These are phyloP conservation scores for Romanogobio albipinnatus DNA, from an alignment of 2,113 vertebrate species.

Conservation along the genomic window DNA sequence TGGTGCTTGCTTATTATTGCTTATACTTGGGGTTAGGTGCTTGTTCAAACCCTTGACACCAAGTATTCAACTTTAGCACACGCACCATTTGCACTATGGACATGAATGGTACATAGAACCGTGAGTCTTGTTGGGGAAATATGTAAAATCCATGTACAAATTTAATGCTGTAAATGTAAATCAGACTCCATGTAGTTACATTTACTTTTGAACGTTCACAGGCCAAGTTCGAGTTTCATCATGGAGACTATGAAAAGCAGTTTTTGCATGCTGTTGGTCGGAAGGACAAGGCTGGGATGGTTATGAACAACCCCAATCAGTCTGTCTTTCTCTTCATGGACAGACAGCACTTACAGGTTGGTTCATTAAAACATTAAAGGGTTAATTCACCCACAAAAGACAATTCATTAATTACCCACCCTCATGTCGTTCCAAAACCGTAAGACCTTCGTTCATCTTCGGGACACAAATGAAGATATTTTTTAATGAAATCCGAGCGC, in stretches of 20 bases:
- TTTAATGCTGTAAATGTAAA: background rate
- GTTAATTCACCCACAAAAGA: no score
- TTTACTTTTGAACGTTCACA: slow-evolving; percentile 56
- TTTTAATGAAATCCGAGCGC: no score
- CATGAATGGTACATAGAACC: no score
- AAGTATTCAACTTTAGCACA: background rate
- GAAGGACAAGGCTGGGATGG: slow-evolving; percentile 99
- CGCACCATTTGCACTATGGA: background rate
- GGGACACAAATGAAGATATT: no score
- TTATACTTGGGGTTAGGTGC: background rate
- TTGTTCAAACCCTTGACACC: background rate
- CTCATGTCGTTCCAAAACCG: no score
- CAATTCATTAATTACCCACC: no score
- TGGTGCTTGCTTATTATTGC: no score
- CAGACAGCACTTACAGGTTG: slow-evolving; percentile 97
- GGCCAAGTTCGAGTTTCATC: slow-evolving; percentile 99
- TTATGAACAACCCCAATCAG: slow-evolving; percentile 86
- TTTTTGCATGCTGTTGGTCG: slow-evolving; percentile 97
- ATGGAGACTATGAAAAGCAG: slow-evolving; percentile 99
- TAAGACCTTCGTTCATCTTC: no score
- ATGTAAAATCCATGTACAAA: background rate
- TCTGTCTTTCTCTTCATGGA: slow-evolving; percentile 99
- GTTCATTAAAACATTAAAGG: slow-evolving; percentile 6
- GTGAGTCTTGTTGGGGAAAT: no score
- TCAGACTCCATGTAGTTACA: background rate